Evolutionary conservation across 2,113 vertebrate species (phyloP).

Genomic region (Aramus guarauna): DNA sequence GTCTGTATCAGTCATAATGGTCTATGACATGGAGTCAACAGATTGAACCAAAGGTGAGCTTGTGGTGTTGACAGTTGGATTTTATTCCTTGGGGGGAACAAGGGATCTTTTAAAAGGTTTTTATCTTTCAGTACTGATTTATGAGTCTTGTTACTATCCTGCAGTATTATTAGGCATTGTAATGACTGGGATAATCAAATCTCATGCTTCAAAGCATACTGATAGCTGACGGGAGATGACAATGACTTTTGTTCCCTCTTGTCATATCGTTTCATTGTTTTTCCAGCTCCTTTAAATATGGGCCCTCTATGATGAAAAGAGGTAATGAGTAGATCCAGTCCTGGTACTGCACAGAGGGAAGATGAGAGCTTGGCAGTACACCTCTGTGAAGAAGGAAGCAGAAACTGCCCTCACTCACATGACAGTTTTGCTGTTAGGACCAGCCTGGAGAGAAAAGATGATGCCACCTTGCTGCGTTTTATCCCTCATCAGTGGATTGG

Average conservation of each 20-base stretch:
- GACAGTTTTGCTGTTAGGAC: neutral
- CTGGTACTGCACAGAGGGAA: neutral
- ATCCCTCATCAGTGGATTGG: neutral
- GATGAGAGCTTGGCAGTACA: neutral
- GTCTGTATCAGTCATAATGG: accelerated
- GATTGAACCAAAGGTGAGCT: neutral
- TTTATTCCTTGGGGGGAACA: neutral
- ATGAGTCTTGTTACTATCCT: neutral
- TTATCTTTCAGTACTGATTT: neutral
- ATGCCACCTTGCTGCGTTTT: neutral
- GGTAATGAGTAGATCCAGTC: neutral
- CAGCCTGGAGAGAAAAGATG: neutral
- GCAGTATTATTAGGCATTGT: neutral
- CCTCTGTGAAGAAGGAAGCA: neutral
- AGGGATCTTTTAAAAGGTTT: neutral
- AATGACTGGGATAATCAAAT: neutral
- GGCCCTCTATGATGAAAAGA: neutral
- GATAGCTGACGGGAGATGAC: neutral
- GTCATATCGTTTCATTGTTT: neutral
- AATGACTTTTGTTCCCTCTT: neutral
- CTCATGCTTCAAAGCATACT: neutral
- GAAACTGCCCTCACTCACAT: neutral
- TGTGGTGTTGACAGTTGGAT: neutral
- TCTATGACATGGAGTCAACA: neutral
- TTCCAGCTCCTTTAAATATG: neutral